A percentile compares a stretch with the other conserved stretches of the same genome.
phyloP scores from a whole-genome alignment of 2,888 invertebrate species.

The Camponotus fellah region DNA sequence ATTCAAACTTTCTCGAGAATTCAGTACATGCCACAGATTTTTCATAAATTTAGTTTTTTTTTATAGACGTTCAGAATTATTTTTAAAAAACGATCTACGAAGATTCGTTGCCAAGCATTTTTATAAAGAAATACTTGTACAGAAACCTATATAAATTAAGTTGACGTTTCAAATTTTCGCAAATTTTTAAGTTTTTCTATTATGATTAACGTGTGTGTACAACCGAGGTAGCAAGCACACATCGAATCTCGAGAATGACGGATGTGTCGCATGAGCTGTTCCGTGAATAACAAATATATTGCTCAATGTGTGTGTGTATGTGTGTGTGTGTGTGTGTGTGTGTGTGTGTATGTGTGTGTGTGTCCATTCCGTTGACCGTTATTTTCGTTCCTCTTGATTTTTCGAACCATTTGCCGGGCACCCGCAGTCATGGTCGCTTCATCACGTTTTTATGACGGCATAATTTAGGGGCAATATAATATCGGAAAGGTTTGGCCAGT shows the following conservation, averaged over 20 bases:
- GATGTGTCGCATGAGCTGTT: not conserved
- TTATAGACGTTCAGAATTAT: not conserved
- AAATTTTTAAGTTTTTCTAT: not conserved
- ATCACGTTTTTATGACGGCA: slow-evolving; percentile 77
- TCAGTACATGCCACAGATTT: not conserved
- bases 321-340: not conserved
- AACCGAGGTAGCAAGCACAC: not conserved
- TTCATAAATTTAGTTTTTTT: not conserved
- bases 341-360: not conserved
- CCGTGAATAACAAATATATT: slow-evolving; percentile 61
- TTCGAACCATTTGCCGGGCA: slow-evolving; percentile 70
- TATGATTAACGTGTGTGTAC: not conserved
- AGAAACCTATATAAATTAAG: not conserved
- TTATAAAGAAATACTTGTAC: not conserved
- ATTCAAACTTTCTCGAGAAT: not conserved
- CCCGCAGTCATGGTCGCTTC: slow-evolving; percentile 68
- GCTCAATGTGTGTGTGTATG: not conserved
- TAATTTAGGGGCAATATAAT: slow-evolving; percentile 77
- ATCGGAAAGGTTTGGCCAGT: slow-evolving; percentile 59
- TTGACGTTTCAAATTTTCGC: not conserved
- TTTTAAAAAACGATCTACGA: not conserved
- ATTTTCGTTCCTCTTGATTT: slow-evolving; percentile 74
- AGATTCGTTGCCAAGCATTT: not conserved
- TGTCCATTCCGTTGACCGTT: slow-evolving; percentile 60
- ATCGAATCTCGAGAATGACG: slow-evolving; percentile 1